phyloP scores from a whole-genome alignment of 2,888 invertebrate species.

The Diarsia brunnea region DNA sequence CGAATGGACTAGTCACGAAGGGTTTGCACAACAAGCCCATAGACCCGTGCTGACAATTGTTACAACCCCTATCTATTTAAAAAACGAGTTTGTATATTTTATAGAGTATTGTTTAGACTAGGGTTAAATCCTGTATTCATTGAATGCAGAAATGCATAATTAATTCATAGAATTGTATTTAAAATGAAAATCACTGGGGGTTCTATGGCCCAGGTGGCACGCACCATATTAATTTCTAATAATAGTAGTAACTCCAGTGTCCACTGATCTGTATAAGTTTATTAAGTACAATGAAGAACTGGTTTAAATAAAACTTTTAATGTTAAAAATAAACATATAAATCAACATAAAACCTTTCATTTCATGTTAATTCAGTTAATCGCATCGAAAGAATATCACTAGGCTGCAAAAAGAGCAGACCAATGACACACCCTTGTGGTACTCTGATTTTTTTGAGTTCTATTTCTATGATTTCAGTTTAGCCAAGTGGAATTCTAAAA shows the following conservation, averaged over 20 bases:
- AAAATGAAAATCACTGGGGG: neutral
- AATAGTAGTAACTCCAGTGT: too few relatives aligned
- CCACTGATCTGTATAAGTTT: neutral
- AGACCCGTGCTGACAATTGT: conserved; percentile 19
- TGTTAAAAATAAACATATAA: neutral
- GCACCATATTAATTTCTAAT: neutral
- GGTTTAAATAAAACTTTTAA: neutral
- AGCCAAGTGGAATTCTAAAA: neutral
- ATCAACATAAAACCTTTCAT: neutral
- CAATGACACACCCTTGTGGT: neutral
- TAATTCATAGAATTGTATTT: neutral
- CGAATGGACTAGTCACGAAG: neutral
- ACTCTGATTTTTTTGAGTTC: neutral
- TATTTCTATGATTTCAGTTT: neutral
- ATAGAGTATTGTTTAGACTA: conserved; percentile 2
- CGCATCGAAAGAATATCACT: neutral
- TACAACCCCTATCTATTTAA: conserved; percentile 22
- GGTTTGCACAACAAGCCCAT: conserved; percentile 53
- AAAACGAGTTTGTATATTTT: neutral
- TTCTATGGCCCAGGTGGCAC: neutral
- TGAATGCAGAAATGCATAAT: neutral
- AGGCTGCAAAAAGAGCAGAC: neutral
- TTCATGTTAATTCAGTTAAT: neutral
- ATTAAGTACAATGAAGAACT: neutral
- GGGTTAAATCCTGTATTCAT: neutral